Base-by-base conservation (phyloP, 2,888 invertebrate genomes). In the Erpobdella octoculata region DNA sequence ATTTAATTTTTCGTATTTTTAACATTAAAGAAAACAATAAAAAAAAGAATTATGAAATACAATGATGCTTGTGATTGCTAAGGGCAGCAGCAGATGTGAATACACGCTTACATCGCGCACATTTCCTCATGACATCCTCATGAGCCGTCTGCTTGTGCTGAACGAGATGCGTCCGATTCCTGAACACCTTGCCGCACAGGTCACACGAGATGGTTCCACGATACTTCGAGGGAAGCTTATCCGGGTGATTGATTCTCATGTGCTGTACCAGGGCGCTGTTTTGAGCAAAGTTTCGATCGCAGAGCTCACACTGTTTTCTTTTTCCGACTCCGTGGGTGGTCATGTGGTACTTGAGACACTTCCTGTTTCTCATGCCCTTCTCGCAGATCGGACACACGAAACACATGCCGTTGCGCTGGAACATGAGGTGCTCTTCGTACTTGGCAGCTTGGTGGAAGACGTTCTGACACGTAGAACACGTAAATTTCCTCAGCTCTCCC, bases 321-420 rank as follows among this genome's bases (percentile, higher is more conserved):
- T 48, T 58, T 21, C 69, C 69, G 6, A 69, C 58, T 15, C 69
- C 69, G 36, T 69, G 69, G 9, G 69, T 69, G 9, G 53, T 53
- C 58, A 53, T 58, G 69, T 69, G 69, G 37, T 69, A 69, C 69
- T 69, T 69, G 69, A 69, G 69, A 46, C 69, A 69, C n/a, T 69
- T 69, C 33, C 69, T 46, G 21, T 58, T 69, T 37, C 46, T 69
- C 69, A 69, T 69, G 58, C 69, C 58, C 69, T 69, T 69, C 53
- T 69, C 69, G 58, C 69, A 69, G 18, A 69, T 48, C 0, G 58
- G 58, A 58, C 69, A 69, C 35, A 69, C 69, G 36, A 58, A 69
- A 33, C 69, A 69, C 36, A 28, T 21, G 33, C 53, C 36, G 33
- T 69, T 69, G 33, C 46, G 38, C 21, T 58, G 69, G 58, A 58